Evolutionary conservation across 2,113 vertebrate genomes (phyloP).

Genomic region (Aleadryas rufinucha): DNA sequence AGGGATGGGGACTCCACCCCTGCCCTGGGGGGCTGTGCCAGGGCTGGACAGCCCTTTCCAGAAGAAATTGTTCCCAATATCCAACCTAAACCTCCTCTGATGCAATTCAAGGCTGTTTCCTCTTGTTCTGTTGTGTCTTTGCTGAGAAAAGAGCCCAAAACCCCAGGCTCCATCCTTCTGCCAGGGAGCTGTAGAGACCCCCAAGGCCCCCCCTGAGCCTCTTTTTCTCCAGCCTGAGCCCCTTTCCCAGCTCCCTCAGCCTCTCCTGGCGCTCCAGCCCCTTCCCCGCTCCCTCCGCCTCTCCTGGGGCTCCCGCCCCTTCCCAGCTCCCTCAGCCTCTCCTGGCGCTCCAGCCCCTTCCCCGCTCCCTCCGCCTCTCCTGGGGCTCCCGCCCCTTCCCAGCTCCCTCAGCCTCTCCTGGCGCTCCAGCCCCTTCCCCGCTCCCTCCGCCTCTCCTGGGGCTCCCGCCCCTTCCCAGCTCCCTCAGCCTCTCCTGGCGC

Average conservation of each 20-base stretch:
- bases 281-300: too few species aligned
- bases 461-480: background rate
- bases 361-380: too few species aligned
- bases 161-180: background rate
- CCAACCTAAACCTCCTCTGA: background rate
- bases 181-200: background rate
- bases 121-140: background rate
- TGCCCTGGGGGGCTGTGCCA: background rate
- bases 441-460: background rate
- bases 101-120: background rate
- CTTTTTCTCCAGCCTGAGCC: background rate
- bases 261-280: fast-evolving
- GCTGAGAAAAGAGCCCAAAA: background rate
- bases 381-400: background rate
- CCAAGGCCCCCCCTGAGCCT: background rate
- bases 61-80: too few species aligned
- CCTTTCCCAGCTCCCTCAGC: background rate
- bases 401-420: too few species aligned
- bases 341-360: background rate
- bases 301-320: background rate
- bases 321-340: too few species aligned
- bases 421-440: background rate
- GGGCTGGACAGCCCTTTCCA: background rate
- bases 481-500: fast-evolving
- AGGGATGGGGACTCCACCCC: too few species aligned